phyloP scores from a whole-genome alignment of 2,797 vertebrate species.

The Acanthiza pusilla region DNA sequence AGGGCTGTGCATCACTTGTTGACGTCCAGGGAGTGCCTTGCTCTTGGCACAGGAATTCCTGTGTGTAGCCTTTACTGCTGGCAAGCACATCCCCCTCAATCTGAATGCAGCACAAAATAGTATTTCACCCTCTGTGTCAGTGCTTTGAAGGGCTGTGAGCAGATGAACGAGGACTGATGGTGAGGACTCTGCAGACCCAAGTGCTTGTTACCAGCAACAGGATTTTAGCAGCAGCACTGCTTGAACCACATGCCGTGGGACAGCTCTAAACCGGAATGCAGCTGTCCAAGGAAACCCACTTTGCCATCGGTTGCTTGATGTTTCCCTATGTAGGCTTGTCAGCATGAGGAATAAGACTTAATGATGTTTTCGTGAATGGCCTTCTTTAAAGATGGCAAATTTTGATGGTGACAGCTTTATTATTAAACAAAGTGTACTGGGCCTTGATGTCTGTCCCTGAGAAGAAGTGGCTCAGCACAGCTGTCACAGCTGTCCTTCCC shows the following conservation, averaged over 20 bases:
- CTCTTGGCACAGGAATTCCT: not conserved
- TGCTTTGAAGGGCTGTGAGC: not conserved
- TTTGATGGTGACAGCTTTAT: not conserved
- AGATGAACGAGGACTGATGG: not conserved
- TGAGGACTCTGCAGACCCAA: not conserved
- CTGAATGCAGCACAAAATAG: not conserved
- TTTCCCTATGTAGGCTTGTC: not conserved
- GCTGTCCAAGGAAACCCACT: not conserved
- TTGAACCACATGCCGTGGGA: not conserved
- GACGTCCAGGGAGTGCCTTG: not conserved
- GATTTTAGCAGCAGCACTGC: not conserved
- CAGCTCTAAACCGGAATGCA: not conserved
- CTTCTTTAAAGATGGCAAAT: not conserved
- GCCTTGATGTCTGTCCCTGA: not conserved
- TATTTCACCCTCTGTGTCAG: not conserved
- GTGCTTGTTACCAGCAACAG: not conserved
- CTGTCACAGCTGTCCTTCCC: fast-evolving
- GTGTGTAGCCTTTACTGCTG: not conserved
- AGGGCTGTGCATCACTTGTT: not conserved
- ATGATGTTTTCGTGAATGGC: not conserved
- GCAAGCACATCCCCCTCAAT: not conserved
- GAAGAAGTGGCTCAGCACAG: not conserved
- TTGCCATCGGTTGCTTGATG: not conserved
- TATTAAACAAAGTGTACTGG: not conserved
- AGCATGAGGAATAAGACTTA: not conserved